Conservation (phyloP, 2,113 vertebrate species). For the Alosa alosa region DNA sequence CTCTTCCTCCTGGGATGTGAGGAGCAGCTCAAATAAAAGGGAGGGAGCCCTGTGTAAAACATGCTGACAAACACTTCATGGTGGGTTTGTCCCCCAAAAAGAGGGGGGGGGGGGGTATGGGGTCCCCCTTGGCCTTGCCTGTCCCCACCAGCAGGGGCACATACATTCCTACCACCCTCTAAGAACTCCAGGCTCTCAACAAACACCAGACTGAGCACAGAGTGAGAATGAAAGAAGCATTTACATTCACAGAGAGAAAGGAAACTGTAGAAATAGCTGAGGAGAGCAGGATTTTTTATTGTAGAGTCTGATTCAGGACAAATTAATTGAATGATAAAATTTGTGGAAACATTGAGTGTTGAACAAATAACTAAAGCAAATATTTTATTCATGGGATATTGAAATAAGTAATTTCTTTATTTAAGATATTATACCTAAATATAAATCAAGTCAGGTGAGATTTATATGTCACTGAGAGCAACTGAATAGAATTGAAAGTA, state of each 20-base stretch:
- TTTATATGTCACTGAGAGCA: not conserved
- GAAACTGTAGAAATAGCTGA: not conserved
- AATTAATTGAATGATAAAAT: not conserved
- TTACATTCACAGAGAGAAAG: not conserved
- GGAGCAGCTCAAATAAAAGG: not conserved
- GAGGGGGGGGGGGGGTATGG: not conserved
- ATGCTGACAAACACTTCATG: constrained; percentile 16
- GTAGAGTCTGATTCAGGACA: not conserved
- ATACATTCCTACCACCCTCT: not conserved
- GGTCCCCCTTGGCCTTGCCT: not conserved
- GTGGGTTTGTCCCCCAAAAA: not conserved
- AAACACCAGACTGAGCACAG: not conserved
- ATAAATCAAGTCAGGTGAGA: too few relatives aligned
- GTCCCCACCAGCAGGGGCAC: not conserved
- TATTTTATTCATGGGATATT: not conserved
- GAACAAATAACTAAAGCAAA: not conserved
- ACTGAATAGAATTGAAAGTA: not conserved
- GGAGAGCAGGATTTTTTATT: not conserved
- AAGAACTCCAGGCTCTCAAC: not conserved
- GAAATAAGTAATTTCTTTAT: not conserved
- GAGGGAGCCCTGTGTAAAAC: not conserved
- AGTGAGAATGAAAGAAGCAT: not conserved
- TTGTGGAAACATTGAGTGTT: not conserved
- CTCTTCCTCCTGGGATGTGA: not conserved
- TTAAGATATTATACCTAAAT: not conserved